phyloP scores from a whole-genome alignment of 2,888 invertebrate species.

The Byasa hedistus region DNA sequence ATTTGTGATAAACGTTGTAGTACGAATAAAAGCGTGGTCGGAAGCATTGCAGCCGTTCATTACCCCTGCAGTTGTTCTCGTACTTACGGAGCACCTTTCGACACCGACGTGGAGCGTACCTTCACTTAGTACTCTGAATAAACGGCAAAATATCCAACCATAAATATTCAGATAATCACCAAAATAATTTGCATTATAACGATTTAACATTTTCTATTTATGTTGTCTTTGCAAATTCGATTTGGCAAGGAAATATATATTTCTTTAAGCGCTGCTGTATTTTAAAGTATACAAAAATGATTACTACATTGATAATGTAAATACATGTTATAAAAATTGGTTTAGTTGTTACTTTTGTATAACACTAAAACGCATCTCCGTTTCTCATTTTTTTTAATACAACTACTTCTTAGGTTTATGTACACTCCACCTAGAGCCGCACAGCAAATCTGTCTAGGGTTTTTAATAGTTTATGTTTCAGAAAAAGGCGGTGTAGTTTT shows the following conservation, averaged over 20 bases:
- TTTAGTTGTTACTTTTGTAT: too few relatives aligned
- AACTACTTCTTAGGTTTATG: neutral
- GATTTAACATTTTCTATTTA: too few relatives aligned
- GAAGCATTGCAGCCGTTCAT: slow-evolving; percentile 33
- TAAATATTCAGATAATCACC: neutral
- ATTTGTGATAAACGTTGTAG: slow-evolving; percentile 52
- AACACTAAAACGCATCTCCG: too few relatives aligned
- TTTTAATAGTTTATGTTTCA: neutral
- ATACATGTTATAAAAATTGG: too few relatives aligned
- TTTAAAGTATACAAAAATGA: too few relatives aligned
- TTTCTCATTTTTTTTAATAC: too few relatives aligned
- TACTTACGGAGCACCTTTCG: slow-evolving; percentile 15
- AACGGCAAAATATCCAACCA: neutral
- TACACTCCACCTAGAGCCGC: neutral
- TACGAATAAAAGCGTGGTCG: slow-evolving; percentile 30
- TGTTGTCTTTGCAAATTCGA: too few relatives aligned
- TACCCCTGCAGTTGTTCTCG: slow-evolving; percentile 23
- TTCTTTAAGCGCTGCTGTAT: too few relatives aligned
- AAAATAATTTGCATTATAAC: too few relatives aligned
- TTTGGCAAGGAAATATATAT: too few relatives aligned
- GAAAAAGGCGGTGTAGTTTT: neutral
- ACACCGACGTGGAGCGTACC: neutral
- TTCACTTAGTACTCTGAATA: neutral
- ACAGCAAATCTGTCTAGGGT: neutral
- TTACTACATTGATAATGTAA: too few relatives aligned